Conservation (phyloP, 1,140 invertebrate species). For the Drosophila pectinifera region DNA sequence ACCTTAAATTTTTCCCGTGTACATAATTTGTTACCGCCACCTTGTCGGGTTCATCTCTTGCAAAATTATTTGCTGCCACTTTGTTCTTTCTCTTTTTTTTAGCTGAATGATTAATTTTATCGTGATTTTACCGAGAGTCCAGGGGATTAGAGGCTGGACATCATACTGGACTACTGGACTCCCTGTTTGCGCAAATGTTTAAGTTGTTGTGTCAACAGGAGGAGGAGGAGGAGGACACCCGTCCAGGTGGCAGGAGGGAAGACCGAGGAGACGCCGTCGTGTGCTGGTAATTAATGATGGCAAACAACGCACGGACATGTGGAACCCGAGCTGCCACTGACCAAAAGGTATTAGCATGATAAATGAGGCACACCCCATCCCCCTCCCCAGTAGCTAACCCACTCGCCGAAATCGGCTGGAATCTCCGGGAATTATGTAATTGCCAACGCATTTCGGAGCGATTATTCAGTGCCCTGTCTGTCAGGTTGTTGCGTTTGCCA, state of each 20-base stretch:
- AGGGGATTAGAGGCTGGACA: conserved; percentile 57
- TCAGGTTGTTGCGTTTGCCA: conserved; percentile 41
- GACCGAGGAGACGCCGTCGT: conserved; percentile 28
- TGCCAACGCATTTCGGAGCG: conserved; percentile 33
- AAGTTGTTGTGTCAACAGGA: conserved; percentile 78
- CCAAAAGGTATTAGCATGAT: conserved; percentile 76
- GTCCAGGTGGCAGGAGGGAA: conserved; percentile 4
- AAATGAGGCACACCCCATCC: conserved; percentile 53
- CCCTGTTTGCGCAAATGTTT: conserved; percentile 73
- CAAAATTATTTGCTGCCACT: conserved; percentile 29
- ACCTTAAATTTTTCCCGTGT: conserved; percentile 13
- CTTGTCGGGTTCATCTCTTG: conserved; percentile 38
- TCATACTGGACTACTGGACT: conserved; percentile 59
- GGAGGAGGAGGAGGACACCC: background rate
- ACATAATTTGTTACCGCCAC: conserved; percentile 12
- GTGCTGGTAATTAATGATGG: conserved; percentile 76
- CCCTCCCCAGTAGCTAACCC: conserved; percentile 34
- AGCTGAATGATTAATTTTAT: conserved; percentile 49
- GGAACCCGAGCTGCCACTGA: conserved; percentile 42
- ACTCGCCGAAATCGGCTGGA: conserved; percentile 40
- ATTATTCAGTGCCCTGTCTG: conserved; percentile 53
- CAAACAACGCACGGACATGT: conserved; percentile 32
- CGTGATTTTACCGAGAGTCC: conserved; percentile 45
- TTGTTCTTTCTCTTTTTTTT: conserved; percentile 25
- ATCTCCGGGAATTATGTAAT: conserved; percentile 65